phyloP scores from a whole-genome alignment of 2,888 invertebrate genomes.

The Cataglyphis rosenhaueri region DNA sequence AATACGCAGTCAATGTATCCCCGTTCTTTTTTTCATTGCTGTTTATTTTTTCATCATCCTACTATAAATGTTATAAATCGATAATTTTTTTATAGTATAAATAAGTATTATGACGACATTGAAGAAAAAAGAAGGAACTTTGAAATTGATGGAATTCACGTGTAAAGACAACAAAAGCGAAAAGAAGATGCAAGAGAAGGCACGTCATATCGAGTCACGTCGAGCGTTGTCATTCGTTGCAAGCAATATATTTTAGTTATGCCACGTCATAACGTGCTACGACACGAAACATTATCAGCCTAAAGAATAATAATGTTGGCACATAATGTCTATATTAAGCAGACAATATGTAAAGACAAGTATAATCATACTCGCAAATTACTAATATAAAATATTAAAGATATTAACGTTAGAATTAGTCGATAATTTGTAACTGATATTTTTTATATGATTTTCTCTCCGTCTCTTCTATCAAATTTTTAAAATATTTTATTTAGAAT shows the following conservation, averaged over 20 bases:
- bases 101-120: neutral
- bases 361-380: neutral
- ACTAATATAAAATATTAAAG: neutral
- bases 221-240: slow-evolving; percentile 6
- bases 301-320: slow-evolving; percentile 17
- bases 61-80: neutral
- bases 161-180: slow-evolving; percentile 1
- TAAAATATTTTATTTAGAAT: neutral
- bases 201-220: neutral
- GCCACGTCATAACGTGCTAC: neutral
- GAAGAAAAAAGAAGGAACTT: neutral
- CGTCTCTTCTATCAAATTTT: neutral
- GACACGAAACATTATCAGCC: slow-evolving; percentile 11
- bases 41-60: neutral
- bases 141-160: neutral
- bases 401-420: neutral
- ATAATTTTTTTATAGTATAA: neutral
- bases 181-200: slow-evolving; percentile 1
- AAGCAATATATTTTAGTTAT: slow-evolving; percentile 26
- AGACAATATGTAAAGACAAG: neutral
- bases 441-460: neutral
- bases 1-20: neutral
- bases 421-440: neutral
- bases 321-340: neutral
- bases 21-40: neutral